Evolutionary conservation across 2,888 invertebrate species (phyloP).

Genomic region (Sussaba pulchella): DNA sequence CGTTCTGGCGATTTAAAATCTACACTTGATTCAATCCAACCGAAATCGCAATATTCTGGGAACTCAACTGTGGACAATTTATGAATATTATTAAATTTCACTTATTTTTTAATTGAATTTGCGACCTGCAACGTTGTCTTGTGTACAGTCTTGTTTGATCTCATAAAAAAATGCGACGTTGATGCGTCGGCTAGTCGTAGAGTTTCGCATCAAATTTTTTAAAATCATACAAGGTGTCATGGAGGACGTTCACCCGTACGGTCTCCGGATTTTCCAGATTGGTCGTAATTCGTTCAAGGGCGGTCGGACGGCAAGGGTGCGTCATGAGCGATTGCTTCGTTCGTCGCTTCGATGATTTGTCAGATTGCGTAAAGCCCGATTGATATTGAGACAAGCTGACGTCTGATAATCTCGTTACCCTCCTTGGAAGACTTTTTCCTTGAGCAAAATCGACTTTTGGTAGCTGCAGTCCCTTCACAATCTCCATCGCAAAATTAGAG

Average conservation of each 20-base stretch:
- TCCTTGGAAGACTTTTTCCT: neutral
- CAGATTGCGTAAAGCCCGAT: conserved; percentile 19
- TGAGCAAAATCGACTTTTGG: no score
- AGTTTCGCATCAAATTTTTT: conserved; percentile 7
- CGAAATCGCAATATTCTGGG: neutral
- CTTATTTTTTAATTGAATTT: neutral
- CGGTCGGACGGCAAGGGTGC: neutral
- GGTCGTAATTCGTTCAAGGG: conserved; percentile 17
- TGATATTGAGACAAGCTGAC: conserved; percentile 1
- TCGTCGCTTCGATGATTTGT: conserved; percentile 19
- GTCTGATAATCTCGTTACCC: conserved; percentile 1
- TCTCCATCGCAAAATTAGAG: no score
- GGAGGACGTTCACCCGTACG: neutral
- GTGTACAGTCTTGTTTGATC: neutral
- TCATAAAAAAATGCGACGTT: conserved; percentile 1
- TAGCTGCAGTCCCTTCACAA: no score
- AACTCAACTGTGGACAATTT: neutral
- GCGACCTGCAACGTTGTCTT: neutral
- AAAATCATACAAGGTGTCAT: neutral
- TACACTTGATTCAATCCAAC: no score
- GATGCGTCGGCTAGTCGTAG: neutral
- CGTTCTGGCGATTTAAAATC: no score
- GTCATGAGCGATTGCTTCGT: conserved; percentile 1
- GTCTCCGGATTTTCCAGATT: conserved; percentile 6
- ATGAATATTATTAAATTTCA: neutral